Conservation (phyloP, 2,113 vertebrate species). For the Phylloscopus trochilus region DNA sequence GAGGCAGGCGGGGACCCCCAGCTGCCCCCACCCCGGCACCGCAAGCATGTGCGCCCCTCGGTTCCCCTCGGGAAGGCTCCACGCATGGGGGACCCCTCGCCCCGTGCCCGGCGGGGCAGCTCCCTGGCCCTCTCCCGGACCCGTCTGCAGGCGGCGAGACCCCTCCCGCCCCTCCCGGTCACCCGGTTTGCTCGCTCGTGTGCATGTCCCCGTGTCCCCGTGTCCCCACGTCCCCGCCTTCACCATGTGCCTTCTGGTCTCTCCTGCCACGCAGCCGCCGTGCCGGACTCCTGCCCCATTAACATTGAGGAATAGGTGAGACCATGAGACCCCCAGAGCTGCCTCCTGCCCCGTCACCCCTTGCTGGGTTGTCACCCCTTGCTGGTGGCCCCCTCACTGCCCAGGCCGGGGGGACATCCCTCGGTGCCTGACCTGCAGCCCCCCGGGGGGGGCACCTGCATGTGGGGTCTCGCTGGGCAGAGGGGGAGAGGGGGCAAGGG, state of each 20-base stretch:
- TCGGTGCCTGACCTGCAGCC: neutral
- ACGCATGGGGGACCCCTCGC: neutral
- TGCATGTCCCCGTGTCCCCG: neutral
- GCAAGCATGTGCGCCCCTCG: neutral
- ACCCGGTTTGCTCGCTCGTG: constrained; percentile 34
- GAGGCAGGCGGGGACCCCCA: neutral
- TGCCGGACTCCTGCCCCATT: constrained; percentile 90
- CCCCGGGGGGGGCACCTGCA: neutral
- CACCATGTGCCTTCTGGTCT: constrained; percentile 83
- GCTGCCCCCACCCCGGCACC: accelerated
- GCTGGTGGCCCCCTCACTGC: neutral
- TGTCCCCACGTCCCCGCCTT: neutral
- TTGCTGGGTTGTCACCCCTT: neutral
- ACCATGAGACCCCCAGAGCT: constrained; percentile 62
- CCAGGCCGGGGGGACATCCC: neutral
- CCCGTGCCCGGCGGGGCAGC: accelerated
- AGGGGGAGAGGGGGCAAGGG: neutral
- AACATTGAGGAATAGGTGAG: constrained; percentile 93
- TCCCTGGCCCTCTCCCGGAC: neutral
- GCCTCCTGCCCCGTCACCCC: neutral
- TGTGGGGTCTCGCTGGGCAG: accelerated
- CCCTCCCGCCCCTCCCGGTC: neutral
- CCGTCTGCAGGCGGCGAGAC: accelerated
- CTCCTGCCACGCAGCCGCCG: constrained; percentile 80
- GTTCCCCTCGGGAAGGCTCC: neutral